Evolutionary conservation across 1,140 invertebrate species (phyloP).

Genomic region (Coenobita brevimanus): DNA sequence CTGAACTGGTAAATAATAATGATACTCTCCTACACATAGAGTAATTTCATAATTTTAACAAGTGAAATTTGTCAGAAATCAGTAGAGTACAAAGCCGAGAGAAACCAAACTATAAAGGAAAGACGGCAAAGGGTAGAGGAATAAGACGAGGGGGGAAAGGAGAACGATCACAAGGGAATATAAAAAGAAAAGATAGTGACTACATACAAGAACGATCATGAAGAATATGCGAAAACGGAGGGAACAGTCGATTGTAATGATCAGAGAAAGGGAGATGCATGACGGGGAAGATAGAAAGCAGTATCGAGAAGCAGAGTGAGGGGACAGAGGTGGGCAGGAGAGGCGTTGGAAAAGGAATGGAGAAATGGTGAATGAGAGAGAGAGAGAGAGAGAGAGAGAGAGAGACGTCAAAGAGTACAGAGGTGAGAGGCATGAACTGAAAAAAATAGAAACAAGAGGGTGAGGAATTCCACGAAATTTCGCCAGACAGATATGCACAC

Average conservation of each 20-base stretch:
- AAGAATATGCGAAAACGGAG: neutral
- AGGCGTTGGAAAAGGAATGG: neutral
- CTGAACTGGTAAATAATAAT: too few relatives aligned
- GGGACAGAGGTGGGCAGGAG: neutral
- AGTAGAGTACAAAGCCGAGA: too few relatives aligned
- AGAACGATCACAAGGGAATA: too few relatives aligned
- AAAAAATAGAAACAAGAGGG: neutral
- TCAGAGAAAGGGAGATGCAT: neutral
- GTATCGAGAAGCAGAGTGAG: neutral
- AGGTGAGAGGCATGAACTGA: neutral
- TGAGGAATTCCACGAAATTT: neutral
- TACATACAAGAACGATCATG: neutral
- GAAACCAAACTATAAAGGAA: too few relatives aligned
- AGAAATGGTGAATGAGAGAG: neutral
- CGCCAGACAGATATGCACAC: neutral
- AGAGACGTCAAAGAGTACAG: neutral
- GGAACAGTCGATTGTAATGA: too few relatives aligned
- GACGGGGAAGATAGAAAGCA: neutral
- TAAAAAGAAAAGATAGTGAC: neutral
- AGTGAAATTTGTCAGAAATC: too few relatives aligned
- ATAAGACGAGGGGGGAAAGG: too few relatives aligned
- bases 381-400: slow-evolving; percentile 15
- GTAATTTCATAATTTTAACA: too few relatives aligned
- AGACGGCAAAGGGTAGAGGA: too few relatives aligned
- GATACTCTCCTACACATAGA: too few relatives aligned